phyloP scores from a whole-genome alignment of 2,113 vertebrate species.

The Hipposideros armiger region DNA sequence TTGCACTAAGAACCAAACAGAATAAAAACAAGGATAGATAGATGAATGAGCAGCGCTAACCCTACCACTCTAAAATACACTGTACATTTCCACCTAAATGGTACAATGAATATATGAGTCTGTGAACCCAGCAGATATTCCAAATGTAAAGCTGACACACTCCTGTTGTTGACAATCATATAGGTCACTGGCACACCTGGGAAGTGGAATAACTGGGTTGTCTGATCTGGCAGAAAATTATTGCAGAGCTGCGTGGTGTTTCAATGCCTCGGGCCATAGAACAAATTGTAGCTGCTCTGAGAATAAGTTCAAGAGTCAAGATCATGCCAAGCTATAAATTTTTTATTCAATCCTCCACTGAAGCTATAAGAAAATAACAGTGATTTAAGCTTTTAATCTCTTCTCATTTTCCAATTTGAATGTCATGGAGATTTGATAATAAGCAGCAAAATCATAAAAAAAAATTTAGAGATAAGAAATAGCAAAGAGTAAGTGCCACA shows the following conservation, averaged over 20 bases:
- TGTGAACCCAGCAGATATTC: background rate
- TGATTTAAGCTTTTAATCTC: conserved; percentile 50
- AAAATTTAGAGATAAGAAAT: background rate
- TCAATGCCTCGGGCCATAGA: background rate
- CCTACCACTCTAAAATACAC: background rate
- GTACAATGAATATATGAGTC: background rate
- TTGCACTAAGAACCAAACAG: background rate
- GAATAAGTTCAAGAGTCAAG: conserved; percentile 48
- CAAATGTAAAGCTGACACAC: background rate
- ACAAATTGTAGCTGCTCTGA: conserved; percentile 33
- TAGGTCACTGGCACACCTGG: background rate
- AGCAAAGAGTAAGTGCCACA: background rate
- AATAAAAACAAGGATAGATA: background rate
- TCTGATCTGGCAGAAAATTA: conserved; percentile 41
- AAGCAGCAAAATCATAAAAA: conserved; percentile 61
- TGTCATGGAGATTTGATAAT: conserved; percentile 64
- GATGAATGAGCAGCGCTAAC: background rate
- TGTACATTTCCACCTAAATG: conserved; percentile 9
- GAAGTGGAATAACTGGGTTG: background rate
- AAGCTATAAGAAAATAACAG: conserved; percentile 8
- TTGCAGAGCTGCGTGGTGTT: background rate
- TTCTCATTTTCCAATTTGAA: conserved; percentile 66
- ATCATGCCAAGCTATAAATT: background rate
- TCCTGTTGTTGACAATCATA: background rate
- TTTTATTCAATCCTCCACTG: background rate